A percentile compares a stretch with the other conserved stretches of the same genome.
phyloP scores from a whole-genome alignment of 2,888 invertebrate genomes.

The Venustoraphidia nigricollis region DNA sequence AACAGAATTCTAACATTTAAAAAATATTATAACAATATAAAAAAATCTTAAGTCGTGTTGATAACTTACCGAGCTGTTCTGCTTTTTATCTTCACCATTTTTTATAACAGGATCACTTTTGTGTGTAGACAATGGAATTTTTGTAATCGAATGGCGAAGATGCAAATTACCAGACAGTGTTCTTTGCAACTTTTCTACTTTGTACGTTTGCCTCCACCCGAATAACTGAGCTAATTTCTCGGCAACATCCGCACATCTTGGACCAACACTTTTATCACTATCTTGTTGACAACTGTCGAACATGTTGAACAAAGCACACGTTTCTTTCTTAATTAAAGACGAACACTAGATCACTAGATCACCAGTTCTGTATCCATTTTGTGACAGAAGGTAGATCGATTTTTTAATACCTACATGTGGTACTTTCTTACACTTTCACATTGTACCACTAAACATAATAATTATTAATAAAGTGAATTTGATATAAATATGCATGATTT shows the following conservation, averaged over 20 bases:
- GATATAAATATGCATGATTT: too few relatives aligned
- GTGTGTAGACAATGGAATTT: background rate
- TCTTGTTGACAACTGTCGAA: conserved; percentile 22
- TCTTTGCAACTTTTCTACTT: conserved; percentile 61
- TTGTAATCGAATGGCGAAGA: conserved; percentile 2
- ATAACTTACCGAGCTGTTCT: conserved; percentile 1
- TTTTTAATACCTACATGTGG: too few relatives aligned
- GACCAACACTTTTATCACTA: conserved; percentile 19
- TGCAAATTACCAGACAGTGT: conserved; percentile 27
- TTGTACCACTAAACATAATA: too few relatives aligned
- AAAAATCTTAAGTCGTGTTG: background rate
- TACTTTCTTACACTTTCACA: too few relatives aligned
- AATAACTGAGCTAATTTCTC: conserved; percentile 62
- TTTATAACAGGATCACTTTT: background rate
- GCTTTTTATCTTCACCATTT: background rate
- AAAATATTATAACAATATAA: too few relatives aligned
- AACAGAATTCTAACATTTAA: too few relatives aligned
- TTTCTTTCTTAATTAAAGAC: conserved; percentile 1
- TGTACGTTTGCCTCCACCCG: conserved; percentile 67
- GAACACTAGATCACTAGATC: too few relatives aligned
- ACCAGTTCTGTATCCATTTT: too few relatives aligned
- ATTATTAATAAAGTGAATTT: too few relatives aligned
- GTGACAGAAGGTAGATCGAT: too few relatives aligned
- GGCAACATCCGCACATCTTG: conserved; percentile 59
- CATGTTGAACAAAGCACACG: conserved; percentile 15